These are phyloP conservation scores for Drosophila paulistorum DNA, from an alignment of 1,140 invertebrate species.

Conservation along the genomic window DNA sequence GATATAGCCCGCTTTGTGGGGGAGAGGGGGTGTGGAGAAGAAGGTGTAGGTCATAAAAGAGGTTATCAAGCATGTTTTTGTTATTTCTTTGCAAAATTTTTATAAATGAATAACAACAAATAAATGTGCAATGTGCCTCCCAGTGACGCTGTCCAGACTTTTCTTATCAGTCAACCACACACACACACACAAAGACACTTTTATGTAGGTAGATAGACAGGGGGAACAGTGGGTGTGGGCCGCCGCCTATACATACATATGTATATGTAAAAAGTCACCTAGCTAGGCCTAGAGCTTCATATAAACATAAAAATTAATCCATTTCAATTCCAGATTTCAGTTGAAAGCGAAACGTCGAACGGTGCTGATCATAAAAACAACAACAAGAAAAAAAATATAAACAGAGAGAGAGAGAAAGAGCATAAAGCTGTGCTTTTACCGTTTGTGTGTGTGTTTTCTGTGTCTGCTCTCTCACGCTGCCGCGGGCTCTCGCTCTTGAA, in stretches of 20 bases:
- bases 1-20: slow-evolving; percentile 8
- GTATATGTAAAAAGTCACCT: slow-evolving; percentile 26
- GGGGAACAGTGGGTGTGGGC: not conserved
- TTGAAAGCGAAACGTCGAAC: slow-evolving; percentile 55
- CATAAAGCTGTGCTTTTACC: slow-evolving; percentile 7
- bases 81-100: slow-evolving; percentile 40
- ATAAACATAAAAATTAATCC: slow-evolving; percentile 49
- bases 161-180: slow-evolving; percentile 40
- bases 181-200: slow-evolving; percentile 20
- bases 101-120: slow-evolving; percentile 6
- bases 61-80: slow-evolving; percentile 52
- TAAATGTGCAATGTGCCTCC: slow-evolving; percentile 19
- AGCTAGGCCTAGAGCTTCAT: slow-evolving; percentile 42
- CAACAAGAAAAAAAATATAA: slow-evolving; percentile 1
- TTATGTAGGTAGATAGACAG: slow-evolving; percentile 3
- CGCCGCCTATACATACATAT: not conserved
- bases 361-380: slow-evolving; percentile 43
- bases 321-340: slow-evolving; percentile 57
- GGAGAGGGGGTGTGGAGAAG: slow-evolving; percentile 1
- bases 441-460: not conserved
- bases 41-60: slow-evolving; percentile 14
- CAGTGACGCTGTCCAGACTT: slow-evolving; percentile 20
- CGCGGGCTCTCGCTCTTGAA: too few relatives aligned
- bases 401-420: not conserved
- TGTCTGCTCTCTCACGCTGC: slow-evolving; percentile 5